Evolutionary conservation across 2,113 vertebrate species (phyloP).

Genomic region (Pogona vitticeps): DNA sequence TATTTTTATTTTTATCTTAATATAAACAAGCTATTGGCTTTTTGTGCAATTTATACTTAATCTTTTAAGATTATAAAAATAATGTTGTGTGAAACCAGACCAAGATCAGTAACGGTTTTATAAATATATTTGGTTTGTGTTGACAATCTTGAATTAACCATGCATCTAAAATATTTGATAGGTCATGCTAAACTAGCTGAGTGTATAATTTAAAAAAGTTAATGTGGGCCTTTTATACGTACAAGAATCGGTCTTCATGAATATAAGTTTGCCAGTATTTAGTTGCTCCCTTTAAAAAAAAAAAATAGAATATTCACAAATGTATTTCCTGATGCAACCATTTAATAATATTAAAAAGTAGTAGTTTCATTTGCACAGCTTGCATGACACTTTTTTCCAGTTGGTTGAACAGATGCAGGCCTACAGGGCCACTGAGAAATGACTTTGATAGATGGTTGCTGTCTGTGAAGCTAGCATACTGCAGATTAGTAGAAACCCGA

Average conservation of each 20-base stretch:
- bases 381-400: slow-evolving; percentile 77
- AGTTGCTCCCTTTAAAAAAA: slow-evolving; percentile 16
- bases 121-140: background rate
- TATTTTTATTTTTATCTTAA: background rate
- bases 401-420: slow-evolving; percentile 81
- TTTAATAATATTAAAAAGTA: slow-evolving; percentile 32
- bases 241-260: background rate
- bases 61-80: background rate
- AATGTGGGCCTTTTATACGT: background rate
- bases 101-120: background rate
- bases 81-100: slow-evolving; percentile 5
- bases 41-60: background rate
- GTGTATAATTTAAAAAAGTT: slow-evolving; percentile 25
- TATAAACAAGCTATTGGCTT: background rate
- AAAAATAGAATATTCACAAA: slow-evolving; percentile 24
- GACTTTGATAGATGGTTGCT: slow-evolving; percentile 84
- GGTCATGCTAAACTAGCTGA: background rate
- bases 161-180: background rate
- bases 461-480: slow-evolving; percentile 75
- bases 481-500: slow-evolving; percentile 83
- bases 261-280: slow-evolving; percentile 13
- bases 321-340: slow-evolving; percentile 48
- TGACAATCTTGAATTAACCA: slow-evolving; percentile 13
- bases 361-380: slow-evolving; percentile 75
- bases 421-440: slow-evolving; percentile 75